Evolutionary conservation across 2,888 invertebrate genomes (phyloP), one percentile per base, ranked within the genome.

Genomic region (Plusia festucae): DNA sequence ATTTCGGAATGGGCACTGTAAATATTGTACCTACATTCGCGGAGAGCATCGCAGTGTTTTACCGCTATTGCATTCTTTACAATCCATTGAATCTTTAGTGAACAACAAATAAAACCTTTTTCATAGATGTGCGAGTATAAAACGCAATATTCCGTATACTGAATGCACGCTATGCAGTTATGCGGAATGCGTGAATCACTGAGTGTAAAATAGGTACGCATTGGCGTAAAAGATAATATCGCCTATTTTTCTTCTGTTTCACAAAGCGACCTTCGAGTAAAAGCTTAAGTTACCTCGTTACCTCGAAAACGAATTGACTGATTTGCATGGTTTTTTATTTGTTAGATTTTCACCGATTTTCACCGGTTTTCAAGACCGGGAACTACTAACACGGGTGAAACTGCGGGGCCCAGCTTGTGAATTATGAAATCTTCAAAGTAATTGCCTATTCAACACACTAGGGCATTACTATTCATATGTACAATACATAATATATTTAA

Each of bases 21-120:
- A 85, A 88, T 85, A 86, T 81, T 82, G 82, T 68, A 64, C 60
- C 34, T 69, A 81, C 80, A 79, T 83, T 79, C 77, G 75, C 77
- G 78, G 75, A 83, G 86, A 83, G 81, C 74, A 83, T 85, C 79
- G 78, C 81, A 79, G 82, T 85, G 81, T 86, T 90, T 87, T 87
- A 90, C 85, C 82, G 87, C 83, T 82, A 85, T 83, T 86, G 88
- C 89, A 88, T 88, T 89, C 84, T 90, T 89, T 88, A 88, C 91
- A 87, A 91, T 79, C 88, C 91, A 91, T 91, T 91, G 90, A 90
- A 83, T 87, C 86, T 86, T 88, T 86, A 88, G 86, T 87, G 88
- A 79, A 86, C 82, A 85, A 83, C 84, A 85, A 88, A 88, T 87
- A 87, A 87, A 87, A 84, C 78, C 85, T 82, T 79, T 80, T 84